phyloP scores from a whole-genome alignment of 2,888 invertebrate genomes.

The Lepidochitona cinerea region DNA sequence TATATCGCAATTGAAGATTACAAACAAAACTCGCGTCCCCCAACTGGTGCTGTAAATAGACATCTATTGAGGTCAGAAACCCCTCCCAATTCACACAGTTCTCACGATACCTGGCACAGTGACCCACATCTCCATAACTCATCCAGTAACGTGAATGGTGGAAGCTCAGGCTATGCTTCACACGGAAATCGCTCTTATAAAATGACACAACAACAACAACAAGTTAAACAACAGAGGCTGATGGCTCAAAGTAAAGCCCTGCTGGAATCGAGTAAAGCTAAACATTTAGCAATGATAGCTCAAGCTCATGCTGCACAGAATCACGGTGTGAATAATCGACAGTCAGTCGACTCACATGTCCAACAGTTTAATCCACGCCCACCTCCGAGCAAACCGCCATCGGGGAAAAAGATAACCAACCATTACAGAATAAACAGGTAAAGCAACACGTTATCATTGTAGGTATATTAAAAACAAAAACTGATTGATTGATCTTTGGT shows the following conservation, averaged over 20 bases:
- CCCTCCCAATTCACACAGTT: constrained; percentile 46
- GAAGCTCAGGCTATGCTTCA: constrained; percentile 48
- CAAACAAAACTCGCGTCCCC: constrained; percentile 38
- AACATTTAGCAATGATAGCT: constrained; percentile 69
- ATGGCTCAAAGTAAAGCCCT: constrained; percentile 41
- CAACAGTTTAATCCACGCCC: constrained; percentile 54
- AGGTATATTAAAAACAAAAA: too few species aligned
- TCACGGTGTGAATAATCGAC: too few species aligned
- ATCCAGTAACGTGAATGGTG: constrained; percentile 60
- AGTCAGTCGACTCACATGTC: too few species aligned
- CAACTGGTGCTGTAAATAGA: constrained; percentile 23
- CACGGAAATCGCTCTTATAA: constrained; percentile 58
- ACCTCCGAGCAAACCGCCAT: constrained; percentile 52
- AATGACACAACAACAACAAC: constrained; percentile 49
- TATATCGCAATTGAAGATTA: constrained; percentile 44
- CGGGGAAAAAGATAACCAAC: constrained; percentile 43
- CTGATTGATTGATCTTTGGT: too few species aligned
- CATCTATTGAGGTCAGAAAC: background rate
- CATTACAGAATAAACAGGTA: constrained; percentile 54
- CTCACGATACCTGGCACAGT: constrained; percentile 59
- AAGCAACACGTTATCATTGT: too few species aligned
- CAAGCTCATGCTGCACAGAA: constrained; percentile 66
- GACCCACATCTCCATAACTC: constrained; percentile 50
- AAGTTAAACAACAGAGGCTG: constrained; percentile 43
- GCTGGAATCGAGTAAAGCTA: constrained; percentile 67